Evolutionary conservation across 1,140 invertebrate genomes (phyloP), one percentile per base, ranked within the genome.

Genomic region (Nylanderia fulva): DNA sequence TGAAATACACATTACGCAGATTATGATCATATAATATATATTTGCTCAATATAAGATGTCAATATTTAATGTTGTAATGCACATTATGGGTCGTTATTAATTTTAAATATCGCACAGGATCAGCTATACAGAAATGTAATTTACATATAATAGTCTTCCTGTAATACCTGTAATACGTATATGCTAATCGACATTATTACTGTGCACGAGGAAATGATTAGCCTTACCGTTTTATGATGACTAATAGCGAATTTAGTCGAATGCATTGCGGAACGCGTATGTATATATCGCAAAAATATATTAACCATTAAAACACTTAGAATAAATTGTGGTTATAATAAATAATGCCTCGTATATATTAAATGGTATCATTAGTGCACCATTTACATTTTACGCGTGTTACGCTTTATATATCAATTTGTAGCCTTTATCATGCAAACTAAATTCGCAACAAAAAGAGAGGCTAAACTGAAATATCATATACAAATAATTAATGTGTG

Each of bases 361-460:
- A 56, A 75, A 54, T 24, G 33, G 33, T 39, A 39, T 11, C 33
- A 63, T 18, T 29, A 11, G 29, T 9, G 15, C 39, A 66, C 36
- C 21, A 13, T 68, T 63, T 29, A 29, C 24, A 18, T 77, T 27
- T 9, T 60, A 13, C 0, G 48, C 7, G 24, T 36, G 33, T 36
- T 75, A 33, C 27, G 42, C 45, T 68, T 54, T 79, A 48, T 21
- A 54, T 54, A 68, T 79, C 8, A 66, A 24, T 66, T 48, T 66
- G n/a, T 61, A 27, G 21, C 15, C 4, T 52, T 66, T 36, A 54
- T 64, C 61, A 9, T 45, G 21, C 29, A 18, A 66, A 36, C 52
- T 8, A 36, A 52, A 68, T 33, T 8, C 0, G 18, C 21, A 6
- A 27, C 8, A 52, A 66, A 66, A 13, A 66, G 11, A 75, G n/a